phyloP scores from a whole-genome alignment of 30 jellyfish, hydroid and myxozoan genomes.

The Sanderia malayensis region DNA sequence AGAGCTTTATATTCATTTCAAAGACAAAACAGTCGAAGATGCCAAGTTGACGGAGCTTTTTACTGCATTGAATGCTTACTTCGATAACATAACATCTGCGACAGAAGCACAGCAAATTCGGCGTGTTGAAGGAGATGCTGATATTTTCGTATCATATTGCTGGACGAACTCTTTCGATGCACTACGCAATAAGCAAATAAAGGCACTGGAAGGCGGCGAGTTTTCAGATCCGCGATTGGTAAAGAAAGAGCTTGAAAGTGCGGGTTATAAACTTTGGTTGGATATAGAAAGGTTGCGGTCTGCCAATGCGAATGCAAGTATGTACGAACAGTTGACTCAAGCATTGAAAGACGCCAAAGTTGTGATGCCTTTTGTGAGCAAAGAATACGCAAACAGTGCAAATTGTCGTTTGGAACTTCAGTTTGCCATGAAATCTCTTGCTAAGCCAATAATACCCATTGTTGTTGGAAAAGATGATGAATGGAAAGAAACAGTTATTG shows the following conservation, averaged over 20 bases:
- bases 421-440: constrained; percentile 69
- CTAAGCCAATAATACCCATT: constrained; percentile 73
- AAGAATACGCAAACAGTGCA: constrained; percentile 71
- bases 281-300: constrained; percentile 68
- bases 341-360: constrained; percentile 69
- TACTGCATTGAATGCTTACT: constrained; percentile 46
- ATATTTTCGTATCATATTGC: constrained; percentile 70
- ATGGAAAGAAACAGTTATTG: constrained; percentile 74
- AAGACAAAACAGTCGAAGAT: constrained; percentile 57
- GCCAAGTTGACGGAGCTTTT: constrained; percentile 48
- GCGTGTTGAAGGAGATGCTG: constrained; percentile 44
- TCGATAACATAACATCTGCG: constrained; percentile 24
- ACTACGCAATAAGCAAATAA: constrained; percentile 34
- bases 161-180: constrained; percentile 78
- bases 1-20: constrained; percentile 71
- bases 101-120: constrained; percentile 14
- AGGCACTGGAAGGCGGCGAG: constrained; percentile 27
- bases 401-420: constrained; percentile 89
- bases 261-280: constrained; percentile 64
- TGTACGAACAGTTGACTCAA: constrained; percentile 65
- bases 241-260: constrained; percentile 29
- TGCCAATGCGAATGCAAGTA: constrained; percentile 65
- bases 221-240: constrained; percentile 76
- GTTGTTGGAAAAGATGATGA: constrained; percentile 71
- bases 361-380: constrained; percentile 70